phyloP scores from a whole-genome alignment of 2,113 vertebrate genomes.

The Thunnus maccoyii region DNA sequence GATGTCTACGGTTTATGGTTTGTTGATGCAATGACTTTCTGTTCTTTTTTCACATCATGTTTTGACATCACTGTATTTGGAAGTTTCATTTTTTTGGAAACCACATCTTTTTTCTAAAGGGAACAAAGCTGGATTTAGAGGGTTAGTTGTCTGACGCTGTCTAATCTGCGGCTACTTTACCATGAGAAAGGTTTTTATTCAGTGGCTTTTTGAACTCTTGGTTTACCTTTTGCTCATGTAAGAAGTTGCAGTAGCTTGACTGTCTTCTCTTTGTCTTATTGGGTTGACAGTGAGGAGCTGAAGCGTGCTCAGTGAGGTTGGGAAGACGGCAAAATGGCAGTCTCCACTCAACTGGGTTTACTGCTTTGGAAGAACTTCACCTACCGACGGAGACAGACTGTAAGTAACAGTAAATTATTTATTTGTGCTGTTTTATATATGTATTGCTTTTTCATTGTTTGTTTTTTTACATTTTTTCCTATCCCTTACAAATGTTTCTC shows the following conservation, averaged over 20 bases:
- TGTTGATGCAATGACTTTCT: conserved; percentile 19
- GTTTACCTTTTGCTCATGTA: not conserved
- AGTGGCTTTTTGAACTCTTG: not conserved
- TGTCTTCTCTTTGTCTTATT: conserved; percentile 20
- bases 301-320: conserved; percentile 73
- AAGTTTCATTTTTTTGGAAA: not conserved
- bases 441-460: not conserved
- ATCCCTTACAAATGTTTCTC: too few species aligned
- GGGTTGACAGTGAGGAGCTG: conserved; percentile 86
- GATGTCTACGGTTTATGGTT: not conserved
- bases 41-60: conserved; percentile 40
- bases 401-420: conserved; percentile 81
- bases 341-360: conserved; percentile 94
- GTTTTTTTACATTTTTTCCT: not conserved
- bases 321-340: conserved; percentile 88
- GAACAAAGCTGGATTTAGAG: not conserved
- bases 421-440: not conserved
- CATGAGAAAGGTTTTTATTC: not conserved
- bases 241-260: conserved; percentile 14
- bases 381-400: conserved; percentile 94
- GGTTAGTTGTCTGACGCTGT: not conserved
- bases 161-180: not conserved
- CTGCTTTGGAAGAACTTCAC: conserved; percentile 99
- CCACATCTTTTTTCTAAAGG: not conserved
- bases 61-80: not conserved